Conservation (phyloP, 92 coral and sea anemone genomes). For the Siderastrea radians region DNA sequence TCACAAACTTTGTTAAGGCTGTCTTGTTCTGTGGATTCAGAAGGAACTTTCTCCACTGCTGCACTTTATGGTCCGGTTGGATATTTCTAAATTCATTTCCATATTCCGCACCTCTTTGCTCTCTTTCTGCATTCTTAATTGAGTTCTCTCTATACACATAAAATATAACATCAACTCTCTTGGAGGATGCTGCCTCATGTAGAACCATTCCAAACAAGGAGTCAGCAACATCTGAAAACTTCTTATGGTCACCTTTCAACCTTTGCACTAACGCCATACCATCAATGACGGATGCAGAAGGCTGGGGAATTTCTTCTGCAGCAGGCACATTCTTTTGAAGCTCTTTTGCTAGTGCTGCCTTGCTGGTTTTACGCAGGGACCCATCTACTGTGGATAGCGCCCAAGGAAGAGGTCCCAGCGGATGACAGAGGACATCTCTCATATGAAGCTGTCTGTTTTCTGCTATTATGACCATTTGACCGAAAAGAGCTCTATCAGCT, state of each 20-base stretch:
- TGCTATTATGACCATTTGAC: constrained; percentile 47
- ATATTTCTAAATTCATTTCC: constrained; percentile 49
- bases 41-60: constrained; percentile 59
- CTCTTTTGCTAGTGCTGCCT: constrained; percentile 17
- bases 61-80: constrained; percentile 36
- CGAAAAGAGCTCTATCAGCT: constrained; percentile 65
- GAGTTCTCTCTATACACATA: constrained; percentile 52
- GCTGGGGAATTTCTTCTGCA: constrained; percentile 59
- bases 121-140: constrained; percentile 71
- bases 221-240: constrained; percentile 59
- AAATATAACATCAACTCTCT: constrained; percentile 64
- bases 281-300: constrained; percentile 66
- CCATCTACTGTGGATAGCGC: constrained; percentile 63
- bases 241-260: constrained; percentile 63
- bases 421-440: constrained; percentile 62
- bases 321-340: constrained; percentile 49
- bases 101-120: constrained; percentile 42
- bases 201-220: constrained; percentile 24
- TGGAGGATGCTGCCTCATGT: constrained; percentile 38
- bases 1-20: constrained; percentile 63
- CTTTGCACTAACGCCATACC: constrained; percentile 81
- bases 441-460: constrained; percentile 57
- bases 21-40: constrained; percentile 61
- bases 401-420: constrained; percentile 74
- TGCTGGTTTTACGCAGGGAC: constrained; percentile 30